Evolutionary conservation across 2,113 vertebrate species (phyloP).

Genomic region (Pterocles orientalis): DNA sequence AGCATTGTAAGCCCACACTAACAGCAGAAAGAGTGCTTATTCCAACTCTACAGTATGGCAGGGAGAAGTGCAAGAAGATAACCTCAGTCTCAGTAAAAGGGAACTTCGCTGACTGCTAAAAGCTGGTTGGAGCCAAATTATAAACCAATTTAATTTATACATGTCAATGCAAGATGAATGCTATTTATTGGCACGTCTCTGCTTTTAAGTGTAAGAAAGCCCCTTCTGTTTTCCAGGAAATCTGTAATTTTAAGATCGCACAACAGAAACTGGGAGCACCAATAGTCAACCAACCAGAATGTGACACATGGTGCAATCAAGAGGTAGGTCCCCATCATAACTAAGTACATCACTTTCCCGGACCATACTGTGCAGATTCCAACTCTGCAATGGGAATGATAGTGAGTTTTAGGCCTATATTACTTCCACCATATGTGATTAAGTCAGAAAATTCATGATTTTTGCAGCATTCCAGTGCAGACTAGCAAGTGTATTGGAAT

Average conservation of each 20-base stretch:
- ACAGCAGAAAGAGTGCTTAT: background rate
- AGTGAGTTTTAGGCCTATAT: background rate
- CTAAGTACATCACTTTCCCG: background rate
- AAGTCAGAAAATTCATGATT: background rate
- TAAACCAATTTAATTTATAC: background rate
- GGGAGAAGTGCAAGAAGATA: background rate
- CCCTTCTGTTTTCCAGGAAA: background rate
- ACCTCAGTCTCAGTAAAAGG: background rate
- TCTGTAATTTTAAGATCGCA: background rate
- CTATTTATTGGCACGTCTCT: background rate
- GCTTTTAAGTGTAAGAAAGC: background rate
- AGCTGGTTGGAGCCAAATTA: conserved; percentile 2
- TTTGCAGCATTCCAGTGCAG: background rate
- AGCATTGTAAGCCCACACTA: background rate
- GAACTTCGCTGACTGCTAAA: background rate
- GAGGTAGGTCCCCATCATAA: background rate
- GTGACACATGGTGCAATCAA: rapidly evolving
- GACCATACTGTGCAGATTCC: background rate
- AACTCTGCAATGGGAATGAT: background rate
- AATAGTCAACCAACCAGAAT: background rate
- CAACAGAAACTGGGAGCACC: background rate
- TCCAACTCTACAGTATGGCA: background rate
- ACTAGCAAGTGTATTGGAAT: background rate
- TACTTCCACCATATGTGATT: background rate
- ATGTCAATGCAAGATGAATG: background rate